A percentile compares a stretch with the other conserved stretches of the same genome.
phyloP scores from a whole-genome alignment of 2,888 invertebrate species.

The Tiliacea aurago region DNA sequence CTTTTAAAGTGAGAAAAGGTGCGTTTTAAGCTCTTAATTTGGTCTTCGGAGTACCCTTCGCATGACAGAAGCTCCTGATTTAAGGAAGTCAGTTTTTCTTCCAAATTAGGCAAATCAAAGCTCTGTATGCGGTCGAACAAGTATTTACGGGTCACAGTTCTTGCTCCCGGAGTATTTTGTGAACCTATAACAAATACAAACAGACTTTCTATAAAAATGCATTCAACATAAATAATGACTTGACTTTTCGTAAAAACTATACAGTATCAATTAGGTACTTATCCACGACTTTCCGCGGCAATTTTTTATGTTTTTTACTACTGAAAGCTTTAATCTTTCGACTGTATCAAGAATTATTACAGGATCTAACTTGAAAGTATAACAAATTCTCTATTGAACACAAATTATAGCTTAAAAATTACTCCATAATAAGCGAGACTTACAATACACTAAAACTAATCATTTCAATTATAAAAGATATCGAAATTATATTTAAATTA shows the following conservation, averaged over 20 bases:
- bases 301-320: not conserved
- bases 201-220: not conserved
- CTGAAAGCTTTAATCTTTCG: not conserved
- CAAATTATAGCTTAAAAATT: not conserved
- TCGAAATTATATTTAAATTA: not conserved
- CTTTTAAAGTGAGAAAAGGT: conserved; percentile 2
- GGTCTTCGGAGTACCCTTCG: not conserved
- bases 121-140: not conserved
- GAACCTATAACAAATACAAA: not conserved
- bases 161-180: not conserved
- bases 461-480: not conserved
- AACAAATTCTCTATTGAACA: not conserved
- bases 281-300: not conserved
- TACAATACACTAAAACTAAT: conserved; percentile 5
- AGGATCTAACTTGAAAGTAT: not conserved
- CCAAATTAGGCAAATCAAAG: not conserved
- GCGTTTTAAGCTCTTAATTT: not conserved
- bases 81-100: not conserved
- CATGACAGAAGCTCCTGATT: not conserved
- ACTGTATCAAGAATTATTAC: not conserved
- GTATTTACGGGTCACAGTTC: conserved; percentile 3
- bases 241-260: not conserved
- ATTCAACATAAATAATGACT: not conserved
- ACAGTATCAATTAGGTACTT: not conserved
- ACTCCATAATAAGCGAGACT: not conserved